These are phyloP conservation scores for Aegithalos caudatus DNA, from an alignment of 2,113 vertebrate genomes.

Conservation along the genomic window DNA sequence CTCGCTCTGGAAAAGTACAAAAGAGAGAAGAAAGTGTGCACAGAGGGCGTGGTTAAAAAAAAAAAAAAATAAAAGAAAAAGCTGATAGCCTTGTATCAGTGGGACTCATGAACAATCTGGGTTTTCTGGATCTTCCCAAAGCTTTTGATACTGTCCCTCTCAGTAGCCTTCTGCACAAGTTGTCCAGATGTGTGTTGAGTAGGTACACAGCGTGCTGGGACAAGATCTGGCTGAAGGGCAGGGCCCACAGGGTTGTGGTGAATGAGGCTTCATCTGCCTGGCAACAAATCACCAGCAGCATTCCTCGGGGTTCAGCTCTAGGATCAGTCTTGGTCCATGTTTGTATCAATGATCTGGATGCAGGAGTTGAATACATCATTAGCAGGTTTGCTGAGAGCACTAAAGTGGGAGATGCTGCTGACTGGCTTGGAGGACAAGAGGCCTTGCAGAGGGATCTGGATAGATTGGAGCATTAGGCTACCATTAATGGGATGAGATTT, in stretches of 20 bases:
- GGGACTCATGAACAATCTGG: not conserved
- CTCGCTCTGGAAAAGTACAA: not conserved
- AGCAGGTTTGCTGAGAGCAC: not conserved
- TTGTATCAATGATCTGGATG: not conserved
- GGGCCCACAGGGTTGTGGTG: not conserved
- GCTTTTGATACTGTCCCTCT: not conserved
- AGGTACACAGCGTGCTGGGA: rapidly evolving
- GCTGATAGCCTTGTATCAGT: not conserved
- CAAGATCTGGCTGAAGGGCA: not conserved
- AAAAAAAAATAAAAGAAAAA: not conserved
- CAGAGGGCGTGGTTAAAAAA: not conserved
- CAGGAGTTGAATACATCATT: not conserved
- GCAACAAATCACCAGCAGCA: rapidly evolving
- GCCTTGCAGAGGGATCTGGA: not conserved
- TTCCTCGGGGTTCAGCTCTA: not conserved
- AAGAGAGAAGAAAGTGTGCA: not conserved
- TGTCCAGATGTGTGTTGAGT: not conserved
- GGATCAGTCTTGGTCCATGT: not conserved
- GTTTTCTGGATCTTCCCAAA: not conserved
- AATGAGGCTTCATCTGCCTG: not conserved
- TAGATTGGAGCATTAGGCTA: not conserved
- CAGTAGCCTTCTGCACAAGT: not conserved
- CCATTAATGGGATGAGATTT: not conserved
- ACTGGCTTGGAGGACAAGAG: not conserved
- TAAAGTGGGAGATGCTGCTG: not conserved